A percentile compares a stretch with the other conserved stretches of the same genome.
Evolutionary conservation across 2,888 invertebrate genomes (phyloP).

Genomic region (Erynnis tages): DNA sequence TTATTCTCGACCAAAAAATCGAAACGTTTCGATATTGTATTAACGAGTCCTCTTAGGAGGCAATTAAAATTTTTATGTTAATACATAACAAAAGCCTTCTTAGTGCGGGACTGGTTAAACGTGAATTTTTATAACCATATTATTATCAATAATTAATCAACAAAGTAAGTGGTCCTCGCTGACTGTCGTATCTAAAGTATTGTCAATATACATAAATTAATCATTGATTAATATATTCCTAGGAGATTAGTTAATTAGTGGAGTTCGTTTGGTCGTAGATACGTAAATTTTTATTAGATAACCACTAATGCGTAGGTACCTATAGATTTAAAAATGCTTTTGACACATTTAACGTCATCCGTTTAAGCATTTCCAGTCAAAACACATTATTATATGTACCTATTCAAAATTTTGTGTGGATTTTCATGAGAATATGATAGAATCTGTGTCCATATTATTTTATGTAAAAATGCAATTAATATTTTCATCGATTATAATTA

Average conservation of each 20-base stretch:
- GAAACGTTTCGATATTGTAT: conserved; percentile 40
- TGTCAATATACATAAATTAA: conserved; percentile 24
- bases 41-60: conserved; percentile 50
- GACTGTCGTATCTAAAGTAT: conserved; percentile 40
- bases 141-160: conserved; percentile 63
- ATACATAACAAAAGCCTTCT: conserved; percentile 46
- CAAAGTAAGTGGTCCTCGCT: conserved; percentile 53
- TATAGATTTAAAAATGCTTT: too few species aligned
- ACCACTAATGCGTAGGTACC: too few species aligned
- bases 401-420: too few species aligned
- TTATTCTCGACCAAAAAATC: conserved; percentile 29
- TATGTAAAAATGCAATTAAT: too few species aligned
- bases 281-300: too few species aligned
- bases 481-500: too few species aligned
- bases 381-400: too few species aligned
- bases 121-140: conserved; percentile 47
- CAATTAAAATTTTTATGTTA: conserved; percentile 77
- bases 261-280: too few species aligned
- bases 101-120: conserved; percentile 55
- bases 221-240: background rate
- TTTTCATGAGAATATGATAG: too few species aligned
- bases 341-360: too few species aligned
- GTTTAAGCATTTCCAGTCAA: too few species aligned
- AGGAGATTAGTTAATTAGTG: conserved; percentile 1
- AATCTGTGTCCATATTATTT: too few species aligned